Evolutionary conservation across 2,797 vertebrate genomes (phyloP).

Genomic region (Sebastes miniatus): DNA sequence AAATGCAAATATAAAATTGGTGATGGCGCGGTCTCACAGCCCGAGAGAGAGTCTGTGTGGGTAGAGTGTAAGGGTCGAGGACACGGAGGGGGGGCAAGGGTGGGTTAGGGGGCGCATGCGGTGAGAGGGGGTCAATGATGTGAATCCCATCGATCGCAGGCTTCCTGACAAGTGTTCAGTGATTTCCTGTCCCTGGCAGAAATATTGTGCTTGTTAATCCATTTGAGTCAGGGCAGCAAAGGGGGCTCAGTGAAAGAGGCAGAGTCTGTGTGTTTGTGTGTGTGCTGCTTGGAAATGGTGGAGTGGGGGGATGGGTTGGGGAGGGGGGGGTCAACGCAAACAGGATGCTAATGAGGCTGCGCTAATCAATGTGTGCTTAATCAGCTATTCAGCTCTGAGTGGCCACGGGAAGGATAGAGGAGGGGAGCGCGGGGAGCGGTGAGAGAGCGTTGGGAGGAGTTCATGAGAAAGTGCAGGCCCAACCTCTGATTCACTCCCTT

Average conservation of each 20-base stretch:
- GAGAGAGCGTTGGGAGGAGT: constrained; percentile 70
- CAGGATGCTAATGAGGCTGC: constrained; percentile 87
- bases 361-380: constrained; percentile 90
- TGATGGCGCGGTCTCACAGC: constrained; percentile 9
- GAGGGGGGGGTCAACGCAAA: constrained; percentile 78
- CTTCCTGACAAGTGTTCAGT: constrained; percentile 74
- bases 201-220: constrained; percentile 78
- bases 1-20: constrained; percentile 55
- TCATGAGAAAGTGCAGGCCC: constrained; percentile 84
- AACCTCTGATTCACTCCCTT: constrained; percentile 70
- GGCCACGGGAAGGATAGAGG: constrained; percentile 51
- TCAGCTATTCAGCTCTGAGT: constrained; percentile 84
- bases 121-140: constrained; percentile 68
- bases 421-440: constrained; percentile 22
- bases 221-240: constrained; percentile 73
- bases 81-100: neutral
- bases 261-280: constrained; percentile 10
- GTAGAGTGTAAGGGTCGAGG: constrained; percentile 40
- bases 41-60: constrained; percentile 11
- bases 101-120: constrained; percentile 20
- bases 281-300: constrained; percentile 43
- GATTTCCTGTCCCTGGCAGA: constrained; percentile 79
- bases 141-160: constrained; percentile 66
- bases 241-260: constrained; percentile 48
- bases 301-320: neutral